phyloP scores from a whole-genome alignment of 2,113 vertebrate species.

The Sinosuthora webbiana region DNA sequence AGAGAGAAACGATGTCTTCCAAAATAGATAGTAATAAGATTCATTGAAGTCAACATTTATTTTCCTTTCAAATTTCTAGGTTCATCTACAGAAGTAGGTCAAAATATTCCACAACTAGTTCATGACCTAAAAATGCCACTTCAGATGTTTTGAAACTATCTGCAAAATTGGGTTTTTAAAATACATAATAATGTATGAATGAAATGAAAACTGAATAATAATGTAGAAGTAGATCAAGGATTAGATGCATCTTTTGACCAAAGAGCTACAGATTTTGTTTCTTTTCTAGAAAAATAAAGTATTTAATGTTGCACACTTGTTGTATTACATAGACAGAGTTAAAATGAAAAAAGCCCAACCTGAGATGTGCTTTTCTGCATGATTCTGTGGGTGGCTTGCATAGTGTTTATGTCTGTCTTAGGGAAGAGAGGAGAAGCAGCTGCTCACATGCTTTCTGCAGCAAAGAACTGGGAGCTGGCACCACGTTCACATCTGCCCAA shows the following conservation, averaged over 20 bases:
- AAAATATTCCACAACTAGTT: conserved; percentile 5
- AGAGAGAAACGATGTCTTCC: not conserved
- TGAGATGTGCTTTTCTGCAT: not conserved
- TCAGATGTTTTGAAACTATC: not conserved
- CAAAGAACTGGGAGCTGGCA: not conserved
- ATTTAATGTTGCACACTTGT: not conserved
- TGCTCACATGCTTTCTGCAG: not conserved
- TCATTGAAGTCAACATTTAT: not conserved
- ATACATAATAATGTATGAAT: not conserved
- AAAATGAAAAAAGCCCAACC: not conserved
- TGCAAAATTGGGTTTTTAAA: not conserved
- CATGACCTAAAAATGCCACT: conserved; percentile 16
- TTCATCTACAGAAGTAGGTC: conserved; percentile 23
- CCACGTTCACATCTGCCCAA: no score
- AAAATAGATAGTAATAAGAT: not conserved
- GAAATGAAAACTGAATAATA: not conserved
- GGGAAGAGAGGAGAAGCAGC: not conserved
- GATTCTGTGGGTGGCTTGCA: not conserved
- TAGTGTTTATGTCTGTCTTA: not conserved
- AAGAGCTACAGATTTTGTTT: not conserved
- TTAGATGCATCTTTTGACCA: not conserved
- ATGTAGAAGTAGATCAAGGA: not conserved
- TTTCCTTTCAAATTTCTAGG: not conserved
- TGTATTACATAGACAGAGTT: not conserved
- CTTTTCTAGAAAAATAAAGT: not conserved